These are phyloP conservation scores for Borostomias antarcticus DNA, from an alignment of 2,797 vertebrate genomes.

Conservation along the genomic window DNA sequence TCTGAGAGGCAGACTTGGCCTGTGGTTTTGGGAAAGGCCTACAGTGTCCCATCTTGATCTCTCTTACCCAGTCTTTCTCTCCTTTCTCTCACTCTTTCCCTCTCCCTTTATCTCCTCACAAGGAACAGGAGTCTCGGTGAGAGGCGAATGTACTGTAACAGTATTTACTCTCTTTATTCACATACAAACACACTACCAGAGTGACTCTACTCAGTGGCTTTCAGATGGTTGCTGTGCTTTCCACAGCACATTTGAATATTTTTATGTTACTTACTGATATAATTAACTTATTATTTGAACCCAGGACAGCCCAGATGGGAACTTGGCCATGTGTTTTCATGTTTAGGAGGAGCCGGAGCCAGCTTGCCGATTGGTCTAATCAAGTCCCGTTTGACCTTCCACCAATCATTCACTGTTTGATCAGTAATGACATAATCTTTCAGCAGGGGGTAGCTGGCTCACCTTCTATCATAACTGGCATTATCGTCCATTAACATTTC, in stretches of 20 bases:
- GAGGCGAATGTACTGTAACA: slow-evolving; percentile 41
- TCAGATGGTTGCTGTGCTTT: no score
- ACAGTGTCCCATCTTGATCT: slow-evolving; percentile 2
- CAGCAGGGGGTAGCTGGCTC: neutral
- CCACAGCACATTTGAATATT: neutral
- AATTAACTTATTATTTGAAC: no score
- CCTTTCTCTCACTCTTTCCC: slow-evolving; percentile 11
- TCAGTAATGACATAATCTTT: slow-evolving; percentile 28
- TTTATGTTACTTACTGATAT: neutral
- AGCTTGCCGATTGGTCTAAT: slow-evolving; percentile 27
- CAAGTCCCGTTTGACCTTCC: slow-evolving; percentile 29
- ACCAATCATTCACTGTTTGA: slow-evolving; percentile 24
- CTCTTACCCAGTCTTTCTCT: slow-evolving; percentile 36
- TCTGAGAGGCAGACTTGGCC: slow-evolving; percentile 66
- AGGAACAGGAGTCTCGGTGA: slow-evolving; percentile 23
- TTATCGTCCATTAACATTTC: no score
- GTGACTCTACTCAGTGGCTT: neutral
- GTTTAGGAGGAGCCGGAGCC: slow-evolving; percentile 26
- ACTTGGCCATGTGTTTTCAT: slow-evolving; percentile 5
- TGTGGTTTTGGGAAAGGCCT: neutral
- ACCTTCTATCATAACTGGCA: no score
- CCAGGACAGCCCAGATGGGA: neutral
- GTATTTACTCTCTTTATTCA: slow-evolving; percentile 29
- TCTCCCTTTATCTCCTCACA: slow-evolving; percentile 9
- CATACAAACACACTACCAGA: slow-evolving; percentile 26